phyloP scores from a whole-genome alignment of 64 coral and sea anemone species.

The Exaiptasia diaphana region DNA sequence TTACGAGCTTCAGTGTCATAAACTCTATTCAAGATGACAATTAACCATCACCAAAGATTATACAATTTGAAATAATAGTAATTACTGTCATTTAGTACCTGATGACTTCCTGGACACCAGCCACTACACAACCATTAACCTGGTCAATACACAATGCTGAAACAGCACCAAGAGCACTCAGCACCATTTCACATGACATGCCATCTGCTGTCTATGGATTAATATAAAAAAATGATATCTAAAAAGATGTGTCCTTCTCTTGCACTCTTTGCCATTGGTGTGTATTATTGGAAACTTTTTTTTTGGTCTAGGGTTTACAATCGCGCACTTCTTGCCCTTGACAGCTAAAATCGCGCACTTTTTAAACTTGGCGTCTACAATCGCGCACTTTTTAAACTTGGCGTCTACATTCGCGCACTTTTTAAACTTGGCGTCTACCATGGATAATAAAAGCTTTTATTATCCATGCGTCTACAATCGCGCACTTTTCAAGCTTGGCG shows the following conservation, averaged over 20 bases:
- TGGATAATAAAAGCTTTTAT: too few relatives aligned
- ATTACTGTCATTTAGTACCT: too few relatives aligned
- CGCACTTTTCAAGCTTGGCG: too few relatives aligned
- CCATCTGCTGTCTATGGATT: constrained; percentile 71
- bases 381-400: too few relatives aligned
- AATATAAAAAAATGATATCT: background rate
- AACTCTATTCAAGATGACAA: constrained; percentile 48
- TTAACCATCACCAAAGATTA: background rate
- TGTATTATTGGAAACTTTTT: background rate
- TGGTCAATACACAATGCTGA: constrained; percentile 94
- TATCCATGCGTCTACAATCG: too few relatives aligned
- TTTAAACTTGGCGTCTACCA: too few relatives aligned
- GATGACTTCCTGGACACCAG: constrained; percentile 88
- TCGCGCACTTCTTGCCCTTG: too few relatives aligned
- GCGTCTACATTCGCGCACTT: too few relatives aligned
- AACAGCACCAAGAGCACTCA: constrained; percentile 81
- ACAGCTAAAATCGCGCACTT: too few relatives aligned
- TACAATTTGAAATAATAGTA: too few relatives aligned
- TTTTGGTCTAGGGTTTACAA: background rate
- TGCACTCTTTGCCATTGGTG: background rate
- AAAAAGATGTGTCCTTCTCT: background rate
- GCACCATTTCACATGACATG: constrained; percentile 86
- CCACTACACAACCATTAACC: constrained; percentile 84
- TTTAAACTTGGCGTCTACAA: too few relatives aligned
- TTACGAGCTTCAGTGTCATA: constrained; percentile 92